A percentile compares a stretch with the other conserved stretches of the same genome.
Conservation (phyloP, 2,113 vertebrate species). For the Boulengeromyrus knoepffleri region DNA sequence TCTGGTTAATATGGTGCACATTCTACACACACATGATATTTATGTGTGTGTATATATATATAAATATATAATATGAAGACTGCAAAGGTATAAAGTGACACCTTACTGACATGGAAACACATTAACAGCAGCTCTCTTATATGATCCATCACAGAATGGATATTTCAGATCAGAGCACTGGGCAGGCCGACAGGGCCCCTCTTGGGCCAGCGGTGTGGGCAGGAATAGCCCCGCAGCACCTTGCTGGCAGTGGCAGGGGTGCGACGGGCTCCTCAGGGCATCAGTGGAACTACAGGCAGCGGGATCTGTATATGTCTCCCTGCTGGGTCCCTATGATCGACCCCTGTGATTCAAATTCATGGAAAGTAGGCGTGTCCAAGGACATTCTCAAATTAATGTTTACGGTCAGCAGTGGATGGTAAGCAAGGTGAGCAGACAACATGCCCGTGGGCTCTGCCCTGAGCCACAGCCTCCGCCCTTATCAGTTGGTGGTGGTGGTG, state of each 20-base stretch:
- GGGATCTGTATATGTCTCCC: too few species aligned
- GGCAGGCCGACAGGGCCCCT: too few species aligned
- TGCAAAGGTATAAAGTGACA: background rate
- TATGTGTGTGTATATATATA: too few species aligned
- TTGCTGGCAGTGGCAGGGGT: too few species aligned
- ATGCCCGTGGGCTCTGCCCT: background rate
- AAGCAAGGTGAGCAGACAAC: background rate
- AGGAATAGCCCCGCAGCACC: background rate
- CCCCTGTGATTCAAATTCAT: background rate
- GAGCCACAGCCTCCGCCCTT: background rate
- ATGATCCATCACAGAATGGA: background rate
- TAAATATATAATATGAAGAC: background rate
- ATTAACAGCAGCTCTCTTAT: background rate
- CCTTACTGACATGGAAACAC: background rate
- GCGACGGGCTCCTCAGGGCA: too few species aligned
- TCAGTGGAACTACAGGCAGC: too few species aligned
- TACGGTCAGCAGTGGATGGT: background rate
- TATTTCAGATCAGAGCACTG: background rate
- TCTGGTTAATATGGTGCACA: background rate
- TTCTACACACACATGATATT: too few species aligned
- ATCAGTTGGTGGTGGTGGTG: background rate
- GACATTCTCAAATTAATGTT: background rate
- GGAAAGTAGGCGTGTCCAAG: background rate
- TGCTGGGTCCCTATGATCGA: too few species aligned
- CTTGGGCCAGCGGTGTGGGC: background rate